A percentile compares a stretch with the other conserved stretches of the same genome.
Conservation (phyloP, 1,140 invertebrate genomes). For the Drosophila sp. region DNA sequence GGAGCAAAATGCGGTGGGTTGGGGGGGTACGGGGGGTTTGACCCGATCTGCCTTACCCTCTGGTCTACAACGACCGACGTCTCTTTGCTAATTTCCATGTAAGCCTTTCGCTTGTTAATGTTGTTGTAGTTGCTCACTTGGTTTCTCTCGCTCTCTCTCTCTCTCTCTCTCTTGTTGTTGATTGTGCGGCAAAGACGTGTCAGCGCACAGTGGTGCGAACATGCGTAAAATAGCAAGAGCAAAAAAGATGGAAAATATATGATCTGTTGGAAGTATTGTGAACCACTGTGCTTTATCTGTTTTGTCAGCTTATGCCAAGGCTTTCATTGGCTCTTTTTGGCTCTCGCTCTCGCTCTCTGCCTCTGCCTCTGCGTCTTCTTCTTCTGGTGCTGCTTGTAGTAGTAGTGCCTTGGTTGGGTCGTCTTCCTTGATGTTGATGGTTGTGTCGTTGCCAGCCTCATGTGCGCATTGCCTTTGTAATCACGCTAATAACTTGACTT, state of each 20-base stretch:
- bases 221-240: too few relatives aligned
- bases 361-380: slow-evolving; percentile 11
- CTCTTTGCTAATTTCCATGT: slow-evolving; percentile 67
- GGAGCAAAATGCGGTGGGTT: too few relatives aligned
- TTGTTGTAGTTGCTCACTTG: slow-evolving; percentile 49
- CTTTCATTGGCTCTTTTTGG: too few relatives aligned
- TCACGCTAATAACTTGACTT: slow-evolving; percentile 82
- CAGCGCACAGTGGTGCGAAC: slow-evolving; percentile 35
- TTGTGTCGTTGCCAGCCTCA: slow-evolving; percentile 45
- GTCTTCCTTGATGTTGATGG: slow-evolving; percentile 34
- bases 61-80: slow-evolving; percentile 15
- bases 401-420: slow-evolving; percentile 30
- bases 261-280: too few relatives aligned
- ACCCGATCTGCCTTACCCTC: not conserved
- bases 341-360: not conserved
- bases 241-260: not conserved
- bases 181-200: slow-evolving; percentile 40
- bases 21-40: not conserved
- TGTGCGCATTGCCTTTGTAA: slow-evolving; percentile 75
- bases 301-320: too few relatives aligned
- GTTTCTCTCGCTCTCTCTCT: not conserved
- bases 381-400: slow-evolving; percentile 30
- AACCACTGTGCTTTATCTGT: too few relatives aligned
- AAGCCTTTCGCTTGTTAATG: slow-evolving; percentile 66
- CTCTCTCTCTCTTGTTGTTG: slow-evolving; percentile 20